Conservation (phyloP, 2,888 invertebrate species). For the Nephrotoma guestfalica region DNA sequence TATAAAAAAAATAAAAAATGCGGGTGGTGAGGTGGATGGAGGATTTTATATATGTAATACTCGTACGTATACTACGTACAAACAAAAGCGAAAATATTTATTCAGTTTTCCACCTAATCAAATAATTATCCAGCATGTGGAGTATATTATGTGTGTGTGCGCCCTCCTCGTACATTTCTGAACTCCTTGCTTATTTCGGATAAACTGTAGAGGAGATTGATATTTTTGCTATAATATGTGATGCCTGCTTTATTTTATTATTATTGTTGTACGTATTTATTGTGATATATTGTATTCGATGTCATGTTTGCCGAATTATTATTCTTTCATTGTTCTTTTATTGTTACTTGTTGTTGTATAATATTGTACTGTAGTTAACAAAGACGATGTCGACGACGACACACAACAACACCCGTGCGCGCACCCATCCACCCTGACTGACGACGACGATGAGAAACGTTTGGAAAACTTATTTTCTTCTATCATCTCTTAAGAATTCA, state of each 20-base stretch:
- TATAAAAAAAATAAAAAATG: background rate
- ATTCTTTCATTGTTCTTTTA: background rate
- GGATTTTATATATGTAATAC: background rate
- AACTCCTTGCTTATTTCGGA: background rate
- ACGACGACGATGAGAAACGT: background rate
- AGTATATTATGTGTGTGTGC: background rate
- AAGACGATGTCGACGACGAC: background rate
- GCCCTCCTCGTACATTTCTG: background rate
- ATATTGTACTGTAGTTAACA: background rate
- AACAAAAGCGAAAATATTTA: background rate
- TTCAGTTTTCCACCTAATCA: background rate
- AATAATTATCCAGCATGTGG: background rate
- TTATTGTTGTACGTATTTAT: background rate
- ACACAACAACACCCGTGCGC: background rate
- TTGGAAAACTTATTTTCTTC: background rate
- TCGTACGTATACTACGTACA: background rate
- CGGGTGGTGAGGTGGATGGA: background rate
- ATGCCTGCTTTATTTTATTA: background rate
- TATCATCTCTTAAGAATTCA: constrained; percentile 4
- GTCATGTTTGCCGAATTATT: background rate
- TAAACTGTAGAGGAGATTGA: background rate
- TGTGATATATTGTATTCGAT: background rate
- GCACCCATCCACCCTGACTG: background rate
- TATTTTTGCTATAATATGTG: background rate
- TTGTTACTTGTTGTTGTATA: background rate